Conservation (phyloP, 2,888 invertebrate genomes). For the Limnephilus marmoratus region DNA sequence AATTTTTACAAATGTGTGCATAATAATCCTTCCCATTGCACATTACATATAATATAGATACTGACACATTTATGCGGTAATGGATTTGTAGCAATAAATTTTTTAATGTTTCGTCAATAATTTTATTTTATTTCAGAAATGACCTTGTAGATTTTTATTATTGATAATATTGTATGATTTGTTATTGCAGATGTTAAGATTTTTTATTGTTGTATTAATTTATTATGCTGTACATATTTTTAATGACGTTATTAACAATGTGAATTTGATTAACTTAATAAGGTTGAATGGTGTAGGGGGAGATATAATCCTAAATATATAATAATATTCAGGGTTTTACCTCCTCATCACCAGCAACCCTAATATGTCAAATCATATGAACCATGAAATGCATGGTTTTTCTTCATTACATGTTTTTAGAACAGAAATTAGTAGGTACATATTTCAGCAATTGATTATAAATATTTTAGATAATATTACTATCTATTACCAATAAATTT, state of each 20-base stretch:
- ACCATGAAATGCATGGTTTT: background rate
- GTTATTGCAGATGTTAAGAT: background rate
- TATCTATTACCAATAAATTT: background rate
- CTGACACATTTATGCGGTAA: background rate
- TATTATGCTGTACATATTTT: background rate
- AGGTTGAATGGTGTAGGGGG: too few species aligned
- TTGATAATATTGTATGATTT: background rate
- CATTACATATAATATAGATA: background rate
- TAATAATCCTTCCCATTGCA: background rate
- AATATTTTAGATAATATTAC: background rate
- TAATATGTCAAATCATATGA: background rate
- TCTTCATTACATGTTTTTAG: background rate
- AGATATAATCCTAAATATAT: too few species aligned
- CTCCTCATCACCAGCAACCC: background rate
- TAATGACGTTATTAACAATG: background rate
- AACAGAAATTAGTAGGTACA: background rate
- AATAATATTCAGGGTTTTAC: too few species aligned
- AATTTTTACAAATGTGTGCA: background rate
- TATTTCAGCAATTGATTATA: background rate
- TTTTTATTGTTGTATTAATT: background rate
- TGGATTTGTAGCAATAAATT: background rate
- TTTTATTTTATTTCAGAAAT: constrained; percentile 17
- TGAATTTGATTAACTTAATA: background rate
- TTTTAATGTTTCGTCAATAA: background rate
- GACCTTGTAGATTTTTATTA: background rate